Evolutionary conservation across 2,888 invertebrate species (phyloP).

Genomic region (Choristoneura rosaceana): DNA sequence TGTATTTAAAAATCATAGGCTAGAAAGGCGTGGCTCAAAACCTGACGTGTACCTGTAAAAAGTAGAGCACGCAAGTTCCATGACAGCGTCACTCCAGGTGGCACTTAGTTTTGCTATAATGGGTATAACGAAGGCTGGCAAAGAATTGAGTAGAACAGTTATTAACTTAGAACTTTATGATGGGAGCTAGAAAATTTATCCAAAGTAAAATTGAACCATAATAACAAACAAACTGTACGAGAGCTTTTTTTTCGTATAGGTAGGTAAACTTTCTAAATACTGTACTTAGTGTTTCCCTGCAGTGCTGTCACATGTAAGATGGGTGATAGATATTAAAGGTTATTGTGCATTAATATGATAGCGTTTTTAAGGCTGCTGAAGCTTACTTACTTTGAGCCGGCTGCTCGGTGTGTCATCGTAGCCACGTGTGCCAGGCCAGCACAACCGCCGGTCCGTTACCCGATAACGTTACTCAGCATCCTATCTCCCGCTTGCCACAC

Average conservation of each 20-base stretch:
- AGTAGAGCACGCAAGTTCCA: background rate
- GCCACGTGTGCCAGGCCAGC: conserved; percentile 22
- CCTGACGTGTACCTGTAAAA: background rate
- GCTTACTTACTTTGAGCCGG: background rate
- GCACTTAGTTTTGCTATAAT: background rate
- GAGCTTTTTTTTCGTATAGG: background rate
- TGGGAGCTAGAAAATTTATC: background rate
- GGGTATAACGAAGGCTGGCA: background rate
- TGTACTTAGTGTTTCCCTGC: background rate
- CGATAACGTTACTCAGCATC: conserved; percentile 52
- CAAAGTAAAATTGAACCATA: background rate
- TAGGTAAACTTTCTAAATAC: no score
- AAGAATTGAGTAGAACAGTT: background rate
- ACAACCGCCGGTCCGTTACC: conserved; percentile 38
- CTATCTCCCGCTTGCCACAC: conserved; percentile 70
- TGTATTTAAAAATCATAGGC: background rate
- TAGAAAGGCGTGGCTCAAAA: background rate
- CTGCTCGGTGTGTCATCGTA: conserved; percentile 1
- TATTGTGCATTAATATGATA: background rate
- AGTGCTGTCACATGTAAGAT: background rate
- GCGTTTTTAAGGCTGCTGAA: background rate
- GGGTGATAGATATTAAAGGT: background rate
- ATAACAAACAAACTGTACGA: no score
- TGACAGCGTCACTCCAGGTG: background rate
- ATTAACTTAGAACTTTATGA: background rate